phyloP scores from a whole-genome alignment of 2,113 vertebrate genomes.

The Narcine bancroftii region DNA sequence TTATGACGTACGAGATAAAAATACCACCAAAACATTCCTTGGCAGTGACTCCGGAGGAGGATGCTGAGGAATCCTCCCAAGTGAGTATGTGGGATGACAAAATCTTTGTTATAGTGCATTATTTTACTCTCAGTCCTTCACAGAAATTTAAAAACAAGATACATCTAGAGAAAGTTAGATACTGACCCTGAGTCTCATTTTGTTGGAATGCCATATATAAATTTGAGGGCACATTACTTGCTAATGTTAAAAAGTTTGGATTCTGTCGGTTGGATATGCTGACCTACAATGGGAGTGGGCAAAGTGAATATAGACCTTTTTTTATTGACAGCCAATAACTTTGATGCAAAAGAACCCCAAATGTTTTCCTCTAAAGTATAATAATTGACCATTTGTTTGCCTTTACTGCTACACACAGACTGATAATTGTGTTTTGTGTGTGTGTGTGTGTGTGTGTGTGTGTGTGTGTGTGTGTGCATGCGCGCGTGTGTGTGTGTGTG shows the following conservation, averaged over 20 bases:
- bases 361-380: background rate
- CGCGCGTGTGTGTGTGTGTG: too few relatives aligned
- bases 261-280: background rate
- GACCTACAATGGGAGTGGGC: background rate
- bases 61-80: slow-evolving; percentile 75
- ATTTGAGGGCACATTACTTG: background rate
- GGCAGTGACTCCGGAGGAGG: slow-evolving; percentile 69
- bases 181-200: background rate
- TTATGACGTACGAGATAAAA: slow-evolving; percentile 98
- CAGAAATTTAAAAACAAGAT: background rate
- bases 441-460: too few relatives aligned
- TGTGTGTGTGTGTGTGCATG: too few relatives aligned
- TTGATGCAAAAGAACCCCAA: background rate
- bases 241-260: background rate
- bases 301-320: background rate
- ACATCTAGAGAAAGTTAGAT: background rate
- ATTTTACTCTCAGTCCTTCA: background rate
- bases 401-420: background rate
- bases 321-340: too few relatives aligned
- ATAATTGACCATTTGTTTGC: background rate
- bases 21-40: slow-evolving; percentile 80
- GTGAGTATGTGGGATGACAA: slow-evolving; percentile 50
- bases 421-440: background rate
- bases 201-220: too few relatives aligned
- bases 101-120: background rate